Evolutionary conservation across 2,113 vertebrate species (phyloP).

Genomic region (Leptobrachium leishanense): DNA sequence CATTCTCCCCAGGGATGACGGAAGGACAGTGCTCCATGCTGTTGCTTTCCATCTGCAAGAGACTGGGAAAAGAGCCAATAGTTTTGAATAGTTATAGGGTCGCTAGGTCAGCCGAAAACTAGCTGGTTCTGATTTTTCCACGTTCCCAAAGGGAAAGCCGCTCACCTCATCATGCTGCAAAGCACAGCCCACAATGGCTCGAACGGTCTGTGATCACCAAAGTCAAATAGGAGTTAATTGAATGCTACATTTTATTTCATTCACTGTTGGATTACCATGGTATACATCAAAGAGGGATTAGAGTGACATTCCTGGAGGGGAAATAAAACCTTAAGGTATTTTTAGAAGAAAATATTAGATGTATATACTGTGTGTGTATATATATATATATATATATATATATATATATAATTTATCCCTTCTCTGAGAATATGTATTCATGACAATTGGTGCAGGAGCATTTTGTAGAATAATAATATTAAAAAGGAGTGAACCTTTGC

Average conservation of each 20-base stretch:
- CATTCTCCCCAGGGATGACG: constrained; percentile 59
- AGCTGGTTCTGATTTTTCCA: constrained; percentile 58
- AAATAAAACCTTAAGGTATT: not conserved
- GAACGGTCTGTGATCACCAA: constrained; percentile 48
- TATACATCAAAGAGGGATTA: constrained; percentile 31
- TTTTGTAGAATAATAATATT: no score
- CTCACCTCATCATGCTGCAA: constrained; percentile 64
- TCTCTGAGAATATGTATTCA: not conserved
- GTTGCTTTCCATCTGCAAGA: constrained; percentile 66
- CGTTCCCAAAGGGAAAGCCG: constrained; percentile 56
- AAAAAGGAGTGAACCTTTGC: no score
- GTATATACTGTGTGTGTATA: not conserved
- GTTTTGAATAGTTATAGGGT: constrained; percentile 57
- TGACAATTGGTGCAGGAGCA: no score
- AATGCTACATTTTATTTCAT: constrained; percentile 42
- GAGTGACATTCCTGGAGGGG: constrained; percentile 23
- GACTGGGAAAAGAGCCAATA: constrained; percentile 59
- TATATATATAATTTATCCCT: not conserved
- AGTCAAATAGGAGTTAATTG: constrained; percentile 44
- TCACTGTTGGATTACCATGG: constrained; percentile 30
- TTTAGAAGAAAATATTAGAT: not conserved
- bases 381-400: not conserved
- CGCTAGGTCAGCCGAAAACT: constrained; percentile 57
- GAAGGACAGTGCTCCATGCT: constrained; percentile 54
- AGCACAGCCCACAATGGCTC: constrained; percentile 50